These are phyloP conservation scores for Bombus pascuorum DNA, from an alignment of 1,140 invertebrate species.

Conservation along the genomic window DNA sequence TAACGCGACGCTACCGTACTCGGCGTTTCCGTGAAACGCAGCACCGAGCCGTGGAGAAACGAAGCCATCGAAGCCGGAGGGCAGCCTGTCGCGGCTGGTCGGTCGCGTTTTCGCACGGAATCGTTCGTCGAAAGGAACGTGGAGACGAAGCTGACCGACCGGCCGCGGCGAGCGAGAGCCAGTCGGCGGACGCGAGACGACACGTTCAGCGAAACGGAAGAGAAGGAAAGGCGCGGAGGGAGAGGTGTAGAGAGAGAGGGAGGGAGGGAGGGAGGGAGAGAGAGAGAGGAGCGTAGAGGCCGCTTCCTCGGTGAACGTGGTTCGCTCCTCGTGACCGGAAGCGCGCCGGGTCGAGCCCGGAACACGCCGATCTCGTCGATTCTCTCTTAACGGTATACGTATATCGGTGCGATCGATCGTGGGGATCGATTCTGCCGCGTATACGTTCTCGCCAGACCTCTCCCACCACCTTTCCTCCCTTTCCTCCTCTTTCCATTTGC, in stretches of 20 bases:
- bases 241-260: conserved; percentile 10
- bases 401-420: conserved; percentile 68
- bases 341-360: conserved; percentile 76
- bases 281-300: conserved; percentile 26
- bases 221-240: conserved; percentile 35
- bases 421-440: conserved; percentile 62
- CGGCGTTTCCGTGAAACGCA: not conserved
- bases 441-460: conserved; percentile 16
- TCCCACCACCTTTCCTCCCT: conserved; percentile 3
- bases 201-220: conserved; percentile 35
- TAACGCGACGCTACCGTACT: no score
- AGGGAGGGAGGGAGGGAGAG: conserved; percentile 32
- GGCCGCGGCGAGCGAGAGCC: conserved; percentile 2
- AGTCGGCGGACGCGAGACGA: conserved; percentile 15
- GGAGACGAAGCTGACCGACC: conserved; percentile 27
- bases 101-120: conserved; percentile 39
- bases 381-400: conserved; percentile 64
- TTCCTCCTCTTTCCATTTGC: not conserved
- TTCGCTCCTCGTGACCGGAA: conserved; percentile 79
- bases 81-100: conserved; percentile 31
- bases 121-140: conserved; percentile 55
- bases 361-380: conserved; percentile 78
- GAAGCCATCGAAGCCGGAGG: not conserved
- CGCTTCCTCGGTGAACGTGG: conserved; percentile 57
- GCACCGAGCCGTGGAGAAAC: not conserved